Evolutionary conservation across 2,113 vertebrate genomes (phyloP), one percentile per base, ranked within the genome.

Genomic region (Merops nubicus): DNA sequence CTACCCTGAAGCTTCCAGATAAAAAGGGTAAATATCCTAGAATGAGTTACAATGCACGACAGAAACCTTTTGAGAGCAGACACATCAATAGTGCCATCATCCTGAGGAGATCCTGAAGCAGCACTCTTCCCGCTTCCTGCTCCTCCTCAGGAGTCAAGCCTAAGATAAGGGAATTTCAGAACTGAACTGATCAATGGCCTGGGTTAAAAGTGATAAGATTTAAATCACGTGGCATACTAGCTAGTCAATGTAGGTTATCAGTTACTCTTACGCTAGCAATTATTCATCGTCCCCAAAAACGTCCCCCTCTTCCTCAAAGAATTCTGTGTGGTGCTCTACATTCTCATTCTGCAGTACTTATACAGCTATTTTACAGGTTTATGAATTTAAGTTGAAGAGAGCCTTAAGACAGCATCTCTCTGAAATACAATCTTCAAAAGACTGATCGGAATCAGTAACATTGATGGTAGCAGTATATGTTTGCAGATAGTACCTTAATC

Each of bases 191-290:
- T 96, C 94, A 76, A 92, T 89, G 95, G 90, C 93, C 83, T 70
- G 92, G 67, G 88, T 77, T 91, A 84, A 95, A 88, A 96, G 94
- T 0, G 87, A 92, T 96, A 96, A 97, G 95, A 96, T 95, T 92
- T 81, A 85, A 68, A 90, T 77, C 80, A 94, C 34, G 28, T 96
- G 93, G 84, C 83, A 20, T 90, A 73, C 65, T 33, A 88, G 81
- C 93, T 50, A 94, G 94, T 91, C 96, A 95, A 94, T 85, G 96
- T 38, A 95, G 93, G 43, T 97, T 96, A 98, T 97, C 94, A 95
- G 96, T 67, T 90, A 76, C 77, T 87, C 50, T 69, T 91, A 87
- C 72, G 93, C 78, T 42, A 91, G 77, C 84, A 97, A 97, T 98
- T 96, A 97, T 78, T 96, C 84, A 88, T 81, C 92, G 62, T 67